Evolutionary conservation across 2,113 vertebrate species (phyloP), one percentile per base, ranked within the genome.

Genomic region (Fulmarus glacialis): DNA sequence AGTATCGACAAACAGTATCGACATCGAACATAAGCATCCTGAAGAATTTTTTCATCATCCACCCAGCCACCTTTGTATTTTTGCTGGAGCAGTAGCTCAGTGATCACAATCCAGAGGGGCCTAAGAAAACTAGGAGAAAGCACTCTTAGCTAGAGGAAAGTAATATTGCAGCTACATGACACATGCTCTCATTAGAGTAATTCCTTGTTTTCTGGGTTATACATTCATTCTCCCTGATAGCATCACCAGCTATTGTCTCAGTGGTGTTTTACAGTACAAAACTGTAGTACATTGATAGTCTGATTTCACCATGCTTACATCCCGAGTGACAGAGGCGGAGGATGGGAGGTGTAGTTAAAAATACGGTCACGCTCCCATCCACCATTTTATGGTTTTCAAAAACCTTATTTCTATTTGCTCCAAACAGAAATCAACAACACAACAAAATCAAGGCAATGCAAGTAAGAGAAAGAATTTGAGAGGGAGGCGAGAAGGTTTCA

Each of bases 401-500:
- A 27, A 9, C 3, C 30, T 40, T 32, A n/a, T 62, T 90, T 73
- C 70, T 64, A 8, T 68, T 80, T 88, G 11, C 21, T 70, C 42
- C 40, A 82, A 84, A 72, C 3, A 82, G 50, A 86, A 93, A 86
- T 34, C 56, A 89, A 34, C 45, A 89, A 30, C 24, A 52, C 29
- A 93, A 92, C 40, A 87, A 82, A 87, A 75, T 1, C 30, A 78
- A 71, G 68, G 68, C 87, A 73, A 83, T 8, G 18, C 15, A 93
- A 92, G 32, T 29, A 75, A 30, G 48, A 71, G 40, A 66, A 82
- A 71, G 64, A 79, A 82, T 47, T 26, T 82, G 78, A 78, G 82
- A 89, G 38, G 24, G n/a, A 95, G 27, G 29, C 19, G 15, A 82
- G 18, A 75, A 82, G 38, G 27, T 94, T 94, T 96, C 91, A 96